A percentile compares a stretch with the other conserved stretches of the same genome.
phyloP scores from a whole-genome alignment of 2,113 vertebrate genomes.

The Melanerpes formicivorus region DNA sequence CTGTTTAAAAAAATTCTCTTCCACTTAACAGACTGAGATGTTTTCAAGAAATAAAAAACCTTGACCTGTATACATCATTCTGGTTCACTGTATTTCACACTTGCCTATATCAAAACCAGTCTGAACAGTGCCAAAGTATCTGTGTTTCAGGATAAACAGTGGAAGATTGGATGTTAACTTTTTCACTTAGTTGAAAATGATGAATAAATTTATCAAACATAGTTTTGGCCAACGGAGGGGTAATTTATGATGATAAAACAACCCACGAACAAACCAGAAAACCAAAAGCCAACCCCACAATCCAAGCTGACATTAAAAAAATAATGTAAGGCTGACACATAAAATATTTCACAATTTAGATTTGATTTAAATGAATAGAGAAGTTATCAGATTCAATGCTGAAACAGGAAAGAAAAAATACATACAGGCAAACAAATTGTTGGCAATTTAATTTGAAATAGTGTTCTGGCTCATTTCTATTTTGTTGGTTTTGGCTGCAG shows the following conservation, averaged over 20 bases:
- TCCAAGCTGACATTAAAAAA: background rate
- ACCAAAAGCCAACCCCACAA: background rate
- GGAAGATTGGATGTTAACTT: background rate
- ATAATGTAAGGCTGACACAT: background rate
- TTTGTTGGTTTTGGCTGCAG: background rate
- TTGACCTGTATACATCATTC: background rate
- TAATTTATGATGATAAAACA: background rate
- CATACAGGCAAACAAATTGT: background rate
- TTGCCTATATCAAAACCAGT: background rate
- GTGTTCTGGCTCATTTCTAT: slow-evolving; percentile 1
- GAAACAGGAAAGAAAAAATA: background rate
- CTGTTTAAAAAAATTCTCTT: background rate
- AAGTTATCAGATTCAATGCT: background rate
- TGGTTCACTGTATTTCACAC: background rate
- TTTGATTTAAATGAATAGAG: background rate
- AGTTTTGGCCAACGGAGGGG: background rate
- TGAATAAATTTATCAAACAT: background rate
- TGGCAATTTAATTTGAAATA: background rate
- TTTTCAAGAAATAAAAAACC: background rate
- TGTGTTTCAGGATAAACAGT: background rate
- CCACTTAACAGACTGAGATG: background rate
- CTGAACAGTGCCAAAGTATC: background rate
- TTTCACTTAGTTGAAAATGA: background rate
- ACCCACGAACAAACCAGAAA: background rate
- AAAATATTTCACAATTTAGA: background rate